Evolutionary conservation across 2,113 vertebrate genomes (phyloP).

Genomic region (Forbesichthys papilliferus): DNA sequence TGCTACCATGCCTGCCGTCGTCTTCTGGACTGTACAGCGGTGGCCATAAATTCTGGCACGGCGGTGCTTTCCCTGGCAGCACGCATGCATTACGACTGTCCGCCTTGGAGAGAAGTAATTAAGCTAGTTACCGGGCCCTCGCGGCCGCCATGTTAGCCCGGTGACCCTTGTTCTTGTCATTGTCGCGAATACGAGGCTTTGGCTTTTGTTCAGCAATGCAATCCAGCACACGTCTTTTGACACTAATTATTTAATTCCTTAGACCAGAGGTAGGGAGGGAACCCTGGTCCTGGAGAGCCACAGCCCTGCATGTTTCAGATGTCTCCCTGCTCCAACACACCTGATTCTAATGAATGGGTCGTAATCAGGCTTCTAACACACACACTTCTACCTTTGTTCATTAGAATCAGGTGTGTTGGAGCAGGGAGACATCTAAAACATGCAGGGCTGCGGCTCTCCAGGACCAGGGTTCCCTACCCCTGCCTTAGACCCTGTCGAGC

Average conservation of each 20-base stretch:
- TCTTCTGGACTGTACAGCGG: conserved; percentile 5
- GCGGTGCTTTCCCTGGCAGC: conserved; percentile 19
- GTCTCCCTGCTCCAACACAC: too few species aligned
- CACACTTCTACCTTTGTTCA: too few species aligned
- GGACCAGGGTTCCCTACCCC: too few species aligned
- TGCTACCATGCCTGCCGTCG: conserved; percentile 14
- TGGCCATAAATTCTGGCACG: conserved; percentile 25
- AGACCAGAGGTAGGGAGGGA: too few species aligned
- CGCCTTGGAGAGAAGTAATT: conserved; percentile 28
- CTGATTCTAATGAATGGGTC: too few species aligned
- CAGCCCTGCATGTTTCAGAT: too few species aligned
- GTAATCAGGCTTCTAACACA: too few species aligned
- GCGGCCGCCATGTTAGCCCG: conserved; percentile 18
- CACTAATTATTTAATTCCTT: conserved; percentile 33
- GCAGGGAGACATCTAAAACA: too few species aligned
- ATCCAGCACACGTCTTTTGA: conserved; percentile 32
- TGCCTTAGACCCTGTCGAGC: background rate
- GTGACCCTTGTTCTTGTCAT: conserved; percentile 43
- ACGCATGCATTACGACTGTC: conserved; percentile 27
- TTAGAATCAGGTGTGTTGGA: too few species aligned
- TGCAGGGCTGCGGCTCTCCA: too few species aligned
- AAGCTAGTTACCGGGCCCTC: conserved; percentile 10
- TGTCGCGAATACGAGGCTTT: conserved; percentile 23
- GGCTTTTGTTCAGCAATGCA: conserved; percentile 23
- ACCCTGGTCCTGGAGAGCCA: too few species aligned